Base-by-base conservation (phyloP, 2,797 vertebrate species). In the Dipus sagitta region DNA sequence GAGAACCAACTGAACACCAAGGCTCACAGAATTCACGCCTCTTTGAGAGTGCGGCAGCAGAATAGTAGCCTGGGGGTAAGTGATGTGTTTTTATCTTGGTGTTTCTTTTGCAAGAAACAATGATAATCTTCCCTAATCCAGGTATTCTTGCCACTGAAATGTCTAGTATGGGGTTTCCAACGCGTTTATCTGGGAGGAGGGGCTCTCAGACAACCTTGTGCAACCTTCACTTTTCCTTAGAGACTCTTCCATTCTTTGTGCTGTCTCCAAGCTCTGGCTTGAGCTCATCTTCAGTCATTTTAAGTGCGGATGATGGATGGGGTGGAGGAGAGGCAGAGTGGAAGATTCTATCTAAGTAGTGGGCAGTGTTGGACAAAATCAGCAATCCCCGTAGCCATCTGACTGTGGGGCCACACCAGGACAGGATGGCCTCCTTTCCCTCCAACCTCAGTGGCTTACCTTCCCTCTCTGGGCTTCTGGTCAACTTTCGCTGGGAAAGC, bases 131-230 rank as follows among this genome's bases (percentile, higher is more conserved):
- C 42, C 60, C 76, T 85, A 34, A 72, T 47, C 13, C 0, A 21
- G 88, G 68, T 38, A 38, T 68, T 83, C 76, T 74, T 88, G 68
- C 83, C 24, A 20, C 2, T n/a, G 70, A 80, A 74, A 80, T 68
- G 54, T 86, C 67, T 38, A 30, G 6, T 47, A 13, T 0, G n/a
- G 62, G 23, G 83, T 72, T 89, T 38, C 76, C n/a, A 34, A 2
- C 1, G 52, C 81, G 58, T 71, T 23, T 4, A 1, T 30, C 26
- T 54, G 1, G 13, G 62, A 30, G 3, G 2, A 21, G 38, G 0
- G 0, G 60, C 26, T 30, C 12, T 10, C 21, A 24, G n/a, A 23
- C 0, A 20, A 20, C 13, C 34, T 8, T 52, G n/a, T 68, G 60
- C 9, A 28, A 74, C 23, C 8, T 62, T 52, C 18, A 0, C 0